These are phyloP conservation scores for Clepsis dumicolana DNA, from an alignment of 2,888 invertebrate species.

Conservation along the genomic window DNA sequence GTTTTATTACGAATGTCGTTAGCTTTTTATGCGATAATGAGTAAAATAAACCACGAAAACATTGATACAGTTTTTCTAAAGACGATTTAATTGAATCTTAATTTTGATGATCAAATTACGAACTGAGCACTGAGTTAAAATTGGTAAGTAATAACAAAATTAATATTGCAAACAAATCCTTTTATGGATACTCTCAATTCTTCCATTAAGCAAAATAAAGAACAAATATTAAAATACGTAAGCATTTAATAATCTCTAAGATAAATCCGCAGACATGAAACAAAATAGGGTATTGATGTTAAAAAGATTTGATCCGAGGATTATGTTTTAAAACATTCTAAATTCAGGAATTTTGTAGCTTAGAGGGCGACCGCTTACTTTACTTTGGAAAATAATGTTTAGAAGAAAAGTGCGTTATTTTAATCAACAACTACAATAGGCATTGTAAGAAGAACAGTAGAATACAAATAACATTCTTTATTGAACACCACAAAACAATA, in stretches of 20 bases:
- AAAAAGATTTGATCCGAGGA: constrained; percentile 7
- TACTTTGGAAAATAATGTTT: not conserved
- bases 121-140: too few relatives aligned
- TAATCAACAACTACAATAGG: not conserved
- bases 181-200: not conserved
- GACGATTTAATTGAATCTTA: too few relatives aligned
- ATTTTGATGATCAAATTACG: too few relatives aligned
- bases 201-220: constrained; percentile 7
- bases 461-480: too few relatives aligned
- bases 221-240: constrained; percentile 1
- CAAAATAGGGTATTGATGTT: constrained; percentile 5
- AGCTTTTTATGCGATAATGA: too few relatives aligned
- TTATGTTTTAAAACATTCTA: constrained; percentile 2
- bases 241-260: constrained; percentile 7
- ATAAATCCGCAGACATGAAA: not conserved
- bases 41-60: too few relatives aligned
- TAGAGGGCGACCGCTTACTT: not conserved
- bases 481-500: too few relatives aligned
- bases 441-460: not conserved
- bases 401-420: not conserved
- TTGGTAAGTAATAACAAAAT: too few relatives aligned
- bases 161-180: not conserved
- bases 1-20: too few relatives aligned
- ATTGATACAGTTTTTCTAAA: too few relatives aligned
- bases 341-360: not conserved